phyloP scores from a whole-genome alignment of 2,888 invertebrate species.

The Chelonus formosanus region DNA sequence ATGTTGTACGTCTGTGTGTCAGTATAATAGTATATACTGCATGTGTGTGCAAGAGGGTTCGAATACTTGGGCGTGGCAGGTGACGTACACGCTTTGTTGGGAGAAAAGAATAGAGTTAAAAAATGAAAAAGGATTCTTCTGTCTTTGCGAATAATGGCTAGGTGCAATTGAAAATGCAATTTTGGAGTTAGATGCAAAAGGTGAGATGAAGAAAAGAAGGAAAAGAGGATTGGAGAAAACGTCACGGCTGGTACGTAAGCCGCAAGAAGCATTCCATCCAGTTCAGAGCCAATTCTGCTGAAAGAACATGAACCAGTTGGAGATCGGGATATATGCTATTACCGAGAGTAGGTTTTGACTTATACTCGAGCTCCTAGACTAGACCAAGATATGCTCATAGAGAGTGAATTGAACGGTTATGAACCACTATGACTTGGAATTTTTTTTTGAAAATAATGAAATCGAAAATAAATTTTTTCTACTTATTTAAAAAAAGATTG shows the following conservation, averaged over 20 bases:
- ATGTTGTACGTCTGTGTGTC: neutral
- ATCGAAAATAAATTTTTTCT: too few relatives aligned
- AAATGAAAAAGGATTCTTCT: neutral
- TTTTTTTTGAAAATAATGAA: too few relatives aligned
- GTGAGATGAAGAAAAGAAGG: constrained; percentile 28
- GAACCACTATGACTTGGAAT: constrained; percentile 39
- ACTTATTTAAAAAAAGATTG: too few relatives aligned
- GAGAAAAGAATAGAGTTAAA: constrained; percentile 6
- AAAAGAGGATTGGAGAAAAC: constrained; percentile 25
- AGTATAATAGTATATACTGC: neutral
- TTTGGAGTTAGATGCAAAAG: constrained; percentile 48
- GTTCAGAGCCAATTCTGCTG: neutral
- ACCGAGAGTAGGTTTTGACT: constrained; percentile 64
- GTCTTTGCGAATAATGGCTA: constrained; percentile 24
- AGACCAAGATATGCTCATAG: constrained; percentile 51
- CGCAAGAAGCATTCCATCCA: constrained; percentile 16
- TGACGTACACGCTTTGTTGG: constrained; percentile 10
- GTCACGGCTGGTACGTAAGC: constrained; percentile 29
- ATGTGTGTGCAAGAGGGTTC: constrained; percentile 5
- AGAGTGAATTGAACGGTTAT: too few relatives aligned
- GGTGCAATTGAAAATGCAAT: constrained; percentile 53
- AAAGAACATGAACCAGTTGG: constrained; percentile 29
- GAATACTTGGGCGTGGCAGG: constrained; percentile 33
- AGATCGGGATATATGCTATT: constrained; percentile 50
- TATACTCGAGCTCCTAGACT: constrained; percentile 54